These are phyloP conservation scores for Fistularia tabacaria DNA, from an alignment of 2,797 vertebrate species.

Conservation along the genomic window DNA sequence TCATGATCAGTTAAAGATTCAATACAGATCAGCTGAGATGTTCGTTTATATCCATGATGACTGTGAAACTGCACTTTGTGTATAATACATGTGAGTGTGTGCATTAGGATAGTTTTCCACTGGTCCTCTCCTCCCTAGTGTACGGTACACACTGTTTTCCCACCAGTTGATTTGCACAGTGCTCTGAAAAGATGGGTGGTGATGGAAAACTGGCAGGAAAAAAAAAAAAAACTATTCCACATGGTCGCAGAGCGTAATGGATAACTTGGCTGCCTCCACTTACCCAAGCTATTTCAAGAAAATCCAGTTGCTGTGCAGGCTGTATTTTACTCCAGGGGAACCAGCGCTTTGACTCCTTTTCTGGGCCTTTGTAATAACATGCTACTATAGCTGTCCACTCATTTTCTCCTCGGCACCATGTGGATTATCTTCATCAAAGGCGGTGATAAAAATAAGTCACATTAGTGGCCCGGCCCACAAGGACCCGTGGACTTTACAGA, in stretches of 20 bases:
- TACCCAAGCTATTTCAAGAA: constrained; percentile 71
- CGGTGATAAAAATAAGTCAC: constrained; percentile 55
- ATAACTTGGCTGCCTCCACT: constrained; percentile 67
- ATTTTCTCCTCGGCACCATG: constrained; percentile 51
- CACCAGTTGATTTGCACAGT: constrained; percentile 47
- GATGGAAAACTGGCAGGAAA: constrained; percentile 72
- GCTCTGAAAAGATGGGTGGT: constrained; percentile 63
- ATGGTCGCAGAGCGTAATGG: constrained; percentile 70
- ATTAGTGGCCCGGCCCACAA: constrained; percentile 34
- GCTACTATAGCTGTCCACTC: constrained; percentile 49
- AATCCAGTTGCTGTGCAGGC: constrained; percentile 57
- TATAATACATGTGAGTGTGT: too few relatives aligned
- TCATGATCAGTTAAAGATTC: too few relatives aligned
- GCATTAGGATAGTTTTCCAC: constrained; percentile 35
- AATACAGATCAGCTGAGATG: too few relatives aligned
- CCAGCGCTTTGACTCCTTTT: constrained; percentile 51
- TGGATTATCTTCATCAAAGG: constrained; percentile 58
- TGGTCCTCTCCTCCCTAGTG: constrained; percentile 31
- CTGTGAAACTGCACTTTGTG: too few relatives aligned
- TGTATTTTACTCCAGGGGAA: constrained; percentile 68
- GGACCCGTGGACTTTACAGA: constrained; percentile 12
- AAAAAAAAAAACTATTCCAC: constrained; percentile 61
- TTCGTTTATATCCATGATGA: too few relatives aligned
- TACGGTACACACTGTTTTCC: constrained; percentile 52
- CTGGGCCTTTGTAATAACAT: constrained; percentile 71